Evolutionary conservation across 2,113 vertebrate genomes (phyloP), one percentile per base, ranked within the genome.

Genomic region (Engraulis encrasicolus): DNA sequence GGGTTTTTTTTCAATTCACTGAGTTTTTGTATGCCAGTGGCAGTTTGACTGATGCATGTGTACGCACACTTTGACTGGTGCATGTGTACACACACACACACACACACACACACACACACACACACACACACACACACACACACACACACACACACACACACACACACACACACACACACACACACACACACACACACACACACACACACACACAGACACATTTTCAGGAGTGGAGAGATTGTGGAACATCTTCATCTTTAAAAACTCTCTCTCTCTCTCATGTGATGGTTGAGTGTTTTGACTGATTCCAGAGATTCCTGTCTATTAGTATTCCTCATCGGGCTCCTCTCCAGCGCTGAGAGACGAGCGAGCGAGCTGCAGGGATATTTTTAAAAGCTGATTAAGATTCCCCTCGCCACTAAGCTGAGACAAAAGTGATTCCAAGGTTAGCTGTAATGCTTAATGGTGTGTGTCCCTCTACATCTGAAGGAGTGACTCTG

Each of bases 391-490:
- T 82, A 89, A 84, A 6, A 81, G 77, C 58, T 87, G 83, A 88
- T 88, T 87, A 84, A 86, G 87, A 87, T 85, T 87, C 81, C 77
- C 82, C 81, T 86, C 78, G 27, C 50, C 19, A 80, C 37, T 23
- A 84, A 82, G 83, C 78, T 50, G 74, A 81, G 84, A 85, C 45
- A 78, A 83, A 87, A 85, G 86, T 81, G 79, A 83, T 87, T 87
- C 89, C 82, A 87, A 89, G 86, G 87, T 89, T 84, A 88, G 79
- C 81, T 19, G 61, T 83, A 85, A 87, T 80, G 78, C 78, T 77
- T 82, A 81, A 88, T 61, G 78, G 79, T 45, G 45, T 82, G 18
- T 66, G 71, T 84, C 79, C 34, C 40, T 23, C 78, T 37, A 45
- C 81, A 85, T 85, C 58, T 82, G 37, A 87, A 88, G 52, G 54